Conservation (phyloP, 2,888 invertebrate species). For the Stegana nigrithorax region DNA sequence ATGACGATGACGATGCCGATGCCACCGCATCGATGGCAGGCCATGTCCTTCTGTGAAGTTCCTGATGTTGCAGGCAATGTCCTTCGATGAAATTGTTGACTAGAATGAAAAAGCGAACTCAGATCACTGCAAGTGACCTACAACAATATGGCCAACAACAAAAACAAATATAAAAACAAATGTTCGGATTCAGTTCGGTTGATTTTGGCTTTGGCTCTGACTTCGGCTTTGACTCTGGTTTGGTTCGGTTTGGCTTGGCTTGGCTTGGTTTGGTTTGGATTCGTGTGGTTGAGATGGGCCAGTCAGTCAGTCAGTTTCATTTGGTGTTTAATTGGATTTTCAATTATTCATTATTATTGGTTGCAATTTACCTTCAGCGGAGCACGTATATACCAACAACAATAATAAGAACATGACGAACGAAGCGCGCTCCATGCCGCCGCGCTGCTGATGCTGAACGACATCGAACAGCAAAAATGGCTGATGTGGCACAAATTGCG, state of each 20-base stretch:
- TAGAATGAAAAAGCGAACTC: constrained; percentile 47
- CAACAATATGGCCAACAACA: constrained; percentile 19
- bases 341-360: constrained; percentile 69
- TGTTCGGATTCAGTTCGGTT: no score
- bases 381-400: no score
- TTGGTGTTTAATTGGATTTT: constrained; percentile 69
- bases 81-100: constrained; percentile 56
- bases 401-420: no score
- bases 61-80: constrained; percentile 50
- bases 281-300: no score
- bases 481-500: no score
- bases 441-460: constrained; percentile 12
- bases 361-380: constrained; percentile 59
- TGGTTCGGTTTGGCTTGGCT: neutral
- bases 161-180: no score
- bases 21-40: neutral
- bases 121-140: no score
- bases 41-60: neutral
- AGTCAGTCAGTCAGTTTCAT: constrained; percentile 57
- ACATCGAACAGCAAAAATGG: constrained; percentile 18
- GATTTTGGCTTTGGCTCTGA: no score
- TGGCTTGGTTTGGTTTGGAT: neutral
- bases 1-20: no score
- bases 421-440: constrained; percentile 12
- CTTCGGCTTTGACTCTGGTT: no score